Conservation (phyloP, 2,888 invertebrate genomes). For the Barypeithes pellucidus region DNA sequence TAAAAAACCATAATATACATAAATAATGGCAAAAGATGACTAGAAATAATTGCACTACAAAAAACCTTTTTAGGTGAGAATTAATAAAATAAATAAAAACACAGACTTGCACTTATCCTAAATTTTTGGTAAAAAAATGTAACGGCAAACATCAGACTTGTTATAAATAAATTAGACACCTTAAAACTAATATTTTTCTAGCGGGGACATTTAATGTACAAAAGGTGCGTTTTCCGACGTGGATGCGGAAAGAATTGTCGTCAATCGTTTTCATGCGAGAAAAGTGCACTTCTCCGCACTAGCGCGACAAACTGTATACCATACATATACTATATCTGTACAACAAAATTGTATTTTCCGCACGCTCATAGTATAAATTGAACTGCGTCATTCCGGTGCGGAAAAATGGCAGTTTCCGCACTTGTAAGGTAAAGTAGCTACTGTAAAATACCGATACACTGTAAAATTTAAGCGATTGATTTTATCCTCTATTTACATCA, state of each 20-base stretch:
- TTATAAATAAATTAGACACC: conserved; percentile 15
- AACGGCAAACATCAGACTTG: conserved; percentile 21
- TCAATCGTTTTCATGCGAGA: too few relatives aligned
- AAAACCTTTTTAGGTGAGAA: neutral
- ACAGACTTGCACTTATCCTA: neutral
- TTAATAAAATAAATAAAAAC: neutral
- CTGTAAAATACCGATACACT: neutral
- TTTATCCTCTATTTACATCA: conserved; percentile 3
- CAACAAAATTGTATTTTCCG: too few relatives aligned
- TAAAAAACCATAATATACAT: neutral
- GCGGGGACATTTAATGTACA: neutral
- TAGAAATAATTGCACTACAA: conserved; percentile 22
- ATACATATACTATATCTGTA: too few relatives aligned
- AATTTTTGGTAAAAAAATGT: conserved; percentile 19
- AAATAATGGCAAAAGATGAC: conserved; percentile 19
- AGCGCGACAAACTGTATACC: too few relatives aligned
- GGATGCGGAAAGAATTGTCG: too few relatives aligned
- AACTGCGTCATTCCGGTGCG: too few relatives aligned
- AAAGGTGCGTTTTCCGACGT: neutral
- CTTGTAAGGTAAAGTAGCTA: too few relatives aligned
- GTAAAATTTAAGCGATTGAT: neutral
- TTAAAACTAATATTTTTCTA: conserved; percentile 5
- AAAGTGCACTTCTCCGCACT: too few relatives aligned
- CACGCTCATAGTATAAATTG: too few relatives aligned
- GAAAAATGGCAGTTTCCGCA: too few relatives aligned